Base-by-base conservation (phyloP, 2,888 invertebrate species). In the Macrosoma leucophasiata region DNA sequence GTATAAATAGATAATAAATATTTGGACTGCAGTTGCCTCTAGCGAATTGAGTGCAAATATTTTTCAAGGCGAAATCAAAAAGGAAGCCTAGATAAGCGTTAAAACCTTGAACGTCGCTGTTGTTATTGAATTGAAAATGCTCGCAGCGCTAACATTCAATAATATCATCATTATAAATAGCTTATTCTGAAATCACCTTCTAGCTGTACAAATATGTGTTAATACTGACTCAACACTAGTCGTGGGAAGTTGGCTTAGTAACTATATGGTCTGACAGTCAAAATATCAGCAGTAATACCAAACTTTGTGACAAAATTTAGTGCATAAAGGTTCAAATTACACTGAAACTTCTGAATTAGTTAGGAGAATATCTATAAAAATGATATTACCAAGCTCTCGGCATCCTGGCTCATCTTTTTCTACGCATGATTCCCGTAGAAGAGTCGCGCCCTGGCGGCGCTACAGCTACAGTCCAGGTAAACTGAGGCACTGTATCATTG, bases 331-430 rank as follows among this genome's bases (percentile, higher is more conserved):
- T 17, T 17, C 17, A 17, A 17, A 17, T 17, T n/a, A n/a, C n/a
- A n/a, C n/a, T n/a, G n/a, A n/a, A n/a, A n/a, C n/a, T n/a, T n/a
- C n/a, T n/a, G n/a, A n/a, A n/a, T n/a, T n/a, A n/a, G n/a, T n/a
- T n/a, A n/a, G n/a, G n/a, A n/a, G 45, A 35, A 39, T 29, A 24
- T 62, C 58, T 59, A 62, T 57, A 55, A 63, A 73, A 78, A 53
- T 79, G 70, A 82, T 79, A 84, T 82, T 84, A 89, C 89, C 89
- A 89, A 88, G 86, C 89, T 88, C 85, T 89, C 89, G 62, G 88
- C 89, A 89, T 89, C 89, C 72, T 85, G 79, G 86, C 85, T 89
- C 89, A 89, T 89, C 87, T 87, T 88, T 88, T 88, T 84, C 86
- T 87, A 81, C 87, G 79, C 89, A 89, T 89, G 86, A 84, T 87